phyloP scores from a whole-genome alignment of 2,113 vertebrate genomes.

The Dermatemys mawii region DNA sequence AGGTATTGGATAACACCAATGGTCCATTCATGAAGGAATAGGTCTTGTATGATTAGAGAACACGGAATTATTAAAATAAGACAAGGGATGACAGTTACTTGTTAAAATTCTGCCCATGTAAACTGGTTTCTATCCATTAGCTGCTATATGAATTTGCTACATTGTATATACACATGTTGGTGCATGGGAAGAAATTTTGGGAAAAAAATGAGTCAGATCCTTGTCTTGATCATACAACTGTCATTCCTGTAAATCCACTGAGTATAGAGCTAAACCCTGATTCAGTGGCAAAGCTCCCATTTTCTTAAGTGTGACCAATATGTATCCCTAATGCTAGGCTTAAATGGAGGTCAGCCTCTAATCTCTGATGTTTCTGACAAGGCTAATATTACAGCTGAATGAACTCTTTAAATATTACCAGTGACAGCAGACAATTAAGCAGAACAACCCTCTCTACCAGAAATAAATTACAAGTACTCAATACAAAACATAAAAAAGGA shows the following conservation, averaged over 20 bases:
- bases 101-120: not conserved
- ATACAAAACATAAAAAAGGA: not conserved
- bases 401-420: not conserved
- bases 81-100: not conserved
- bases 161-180: accelerated
- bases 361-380: not conserved
- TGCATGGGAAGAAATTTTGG: accelerated
- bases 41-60: not conserved
- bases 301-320: not conserved
- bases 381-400: not conserved
- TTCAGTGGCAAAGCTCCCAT: not conserved
- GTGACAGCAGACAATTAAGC: not conserved
- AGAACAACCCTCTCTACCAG: not conserved
- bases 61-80: not conserved
- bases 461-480: accelerated
- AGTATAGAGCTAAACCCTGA: too few species aligned
- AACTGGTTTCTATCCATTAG: not conserved
- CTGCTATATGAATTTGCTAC: too few species aligned
- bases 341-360: not conserved
- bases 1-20: not conserved
- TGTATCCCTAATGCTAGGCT: not conserved
- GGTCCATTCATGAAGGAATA: not conserved
- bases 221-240: not conserved
- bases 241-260: not conserved
- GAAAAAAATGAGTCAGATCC: not conserved